Evolutionary conservation across 2,113 vertebrate genomes (phyloP).

Genomic region (Cyanoliseus patagonus): DNA sequence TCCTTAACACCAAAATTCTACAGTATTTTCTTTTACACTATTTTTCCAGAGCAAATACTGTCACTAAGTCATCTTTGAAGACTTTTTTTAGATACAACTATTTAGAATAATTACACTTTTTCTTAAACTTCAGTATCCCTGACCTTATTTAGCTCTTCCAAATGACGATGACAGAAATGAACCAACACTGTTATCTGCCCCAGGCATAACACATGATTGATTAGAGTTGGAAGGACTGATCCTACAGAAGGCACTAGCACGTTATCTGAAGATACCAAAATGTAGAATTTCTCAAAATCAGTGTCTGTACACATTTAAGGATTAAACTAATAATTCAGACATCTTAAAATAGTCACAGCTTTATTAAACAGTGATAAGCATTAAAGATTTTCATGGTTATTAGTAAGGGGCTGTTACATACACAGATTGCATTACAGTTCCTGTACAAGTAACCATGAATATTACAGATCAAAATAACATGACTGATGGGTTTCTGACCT

Average conservation of each 20-base stretch:
- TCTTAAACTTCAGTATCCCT: not conserved
- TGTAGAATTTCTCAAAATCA: not conserved
- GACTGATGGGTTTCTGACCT: not conserved
- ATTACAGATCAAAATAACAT: not conserved
- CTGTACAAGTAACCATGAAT: not conserved
- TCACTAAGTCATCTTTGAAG: not conserved
- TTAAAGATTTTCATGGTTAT: not conserved
- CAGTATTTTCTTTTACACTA: not conserved
- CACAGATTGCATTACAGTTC: not conserved
- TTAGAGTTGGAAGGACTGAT: not conserved
- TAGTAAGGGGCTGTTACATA: not conserved
- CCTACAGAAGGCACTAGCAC: not conserved
- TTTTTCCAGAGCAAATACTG: not conserved
- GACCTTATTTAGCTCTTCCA: not conserved
- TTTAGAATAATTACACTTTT: not conserved
- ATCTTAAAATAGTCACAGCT: not conserved
- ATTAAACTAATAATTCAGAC: not conserved
- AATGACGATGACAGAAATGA: not conserved
- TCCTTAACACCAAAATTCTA: not conserved
- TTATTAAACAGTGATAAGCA: not conserved
- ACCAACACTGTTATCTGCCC: not conserved
- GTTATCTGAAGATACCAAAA: not conserved
- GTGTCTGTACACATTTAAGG: not conserved
- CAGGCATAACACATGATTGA: conserved; percentile 3
- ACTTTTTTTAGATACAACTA: not conserved